Evolutionary conservation across 2,888 invertebrate genomes (phyloP).

Genomic region (Drosophila mulleri): DNA sequence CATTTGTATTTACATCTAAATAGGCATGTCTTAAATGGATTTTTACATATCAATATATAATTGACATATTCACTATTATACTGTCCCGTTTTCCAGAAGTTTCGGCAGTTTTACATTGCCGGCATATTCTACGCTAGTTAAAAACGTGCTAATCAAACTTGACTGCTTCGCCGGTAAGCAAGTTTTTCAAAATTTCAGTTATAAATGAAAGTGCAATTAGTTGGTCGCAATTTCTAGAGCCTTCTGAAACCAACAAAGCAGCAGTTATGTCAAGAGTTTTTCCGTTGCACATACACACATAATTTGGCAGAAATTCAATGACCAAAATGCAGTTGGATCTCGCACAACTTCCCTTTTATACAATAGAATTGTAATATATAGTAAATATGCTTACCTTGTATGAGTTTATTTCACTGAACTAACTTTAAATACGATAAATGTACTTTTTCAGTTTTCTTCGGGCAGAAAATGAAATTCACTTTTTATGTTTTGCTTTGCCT

Average conservation of each 20-base stretch:
- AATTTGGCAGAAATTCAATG: neutral
- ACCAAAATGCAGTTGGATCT: neutral
- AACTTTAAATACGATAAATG: slow-evolving; percentile 54
- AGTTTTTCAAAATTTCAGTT: neutral
- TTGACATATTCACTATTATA: neutral
- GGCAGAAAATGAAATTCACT: slow-evolving; percentile 61
- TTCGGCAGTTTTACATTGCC: slow-evolving; percentile 22
- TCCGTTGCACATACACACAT: slow-evolving; percentile 7
- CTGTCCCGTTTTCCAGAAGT: slow-evolving; percentile 25
- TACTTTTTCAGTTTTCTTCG: slow-evolving; percentile 51
- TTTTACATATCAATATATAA: neutral
- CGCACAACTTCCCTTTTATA: neutral
- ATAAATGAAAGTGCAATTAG: slow-evolving; percentile 34
- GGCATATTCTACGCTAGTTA: slow-evolving; percentile 28
- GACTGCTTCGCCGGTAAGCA: neutral
- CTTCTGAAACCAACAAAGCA: slow-evolving; percentile 50
- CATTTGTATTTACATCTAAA: neutral
- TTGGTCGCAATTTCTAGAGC: slow-evolving; percentile 34
- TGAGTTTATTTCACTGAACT: slow-evolving; percentile 58
- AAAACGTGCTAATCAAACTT: neutral
- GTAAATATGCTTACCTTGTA: slow-evolving; percentile 68
- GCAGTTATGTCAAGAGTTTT: slow-evolving; percentile 47
- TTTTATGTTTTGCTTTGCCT: slow-evolving; percentile 24
- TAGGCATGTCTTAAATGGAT: no score
- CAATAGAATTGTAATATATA: neutral